Base-by-base conservation (phyloP, 2,888 invertebrate species). In the Drosophila paramelanica region DNA sequence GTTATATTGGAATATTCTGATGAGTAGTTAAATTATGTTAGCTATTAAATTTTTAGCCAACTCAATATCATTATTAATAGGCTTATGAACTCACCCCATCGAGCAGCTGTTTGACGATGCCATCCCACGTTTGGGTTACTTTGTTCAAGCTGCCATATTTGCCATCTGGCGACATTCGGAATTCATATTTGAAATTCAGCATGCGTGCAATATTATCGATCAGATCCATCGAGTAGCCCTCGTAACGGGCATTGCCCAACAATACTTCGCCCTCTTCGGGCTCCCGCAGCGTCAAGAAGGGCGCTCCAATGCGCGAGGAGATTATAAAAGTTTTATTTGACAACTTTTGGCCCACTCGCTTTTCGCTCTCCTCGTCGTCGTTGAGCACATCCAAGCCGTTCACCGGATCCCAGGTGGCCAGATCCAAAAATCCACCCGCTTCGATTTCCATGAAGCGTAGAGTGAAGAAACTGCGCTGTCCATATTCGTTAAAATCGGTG, bases 141-240 rank as follows among this genome's bases (percentile, higher is more conserved):
- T 94, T 94, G 88, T 95, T 93, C 60, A 94, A 95, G 1, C 94
- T 94, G 0, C 97, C 97, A 86, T 97, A 96, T 47, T 93, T 93
- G 17, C 94, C 94, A 88, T 96, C 96, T 0, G 95, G 95, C 0
- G 95, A 95, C 55, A 97, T 92, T 77, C 95, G 94, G 76, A 97
- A 94, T 79, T 94, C 94, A 88, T 95, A 97, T 79, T 95, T 95
- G 79, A 97, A 95, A 66, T 94, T 94, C 52, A 96, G 90, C 14
- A 94, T 92, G 75, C 94, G 94, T 13, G 98, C 94, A 79, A 99
- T 96, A 88, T 95, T 95, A 70, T 96, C 94, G 80, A 99, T 96
- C 25, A 99, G 93, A 92, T 99, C 99, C 90, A 98, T 95, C 5
- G 97, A 96, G 91, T 97, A 99, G 1, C 98, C 98, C 91, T 97